phyloP scores from a whole-genome alignment of 2,888 invertebrate genomes.

The Polymixis flavicincta region DNA sequence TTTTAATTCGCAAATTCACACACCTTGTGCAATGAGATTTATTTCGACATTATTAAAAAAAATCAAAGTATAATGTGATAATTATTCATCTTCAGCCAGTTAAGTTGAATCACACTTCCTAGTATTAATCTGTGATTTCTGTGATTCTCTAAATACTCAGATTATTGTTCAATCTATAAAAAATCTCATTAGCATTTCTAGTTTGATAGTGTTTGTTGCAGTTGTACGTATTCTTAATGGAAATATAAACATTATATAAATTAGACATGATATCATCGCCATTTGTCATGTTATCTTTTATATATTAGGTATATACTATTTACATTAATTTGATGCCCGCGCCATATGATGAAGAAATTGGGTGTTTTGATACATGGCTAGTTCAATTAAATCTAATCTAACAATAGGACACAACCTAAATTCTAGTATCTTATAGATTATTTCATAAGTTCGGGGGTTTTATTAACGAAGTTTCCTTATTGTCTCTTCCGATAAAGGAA shows the following conservation, averaged over 20 bases:
- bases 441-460: neutral
- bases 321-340: conserved; percentile 51
- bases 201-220: conserved; percentile 48
- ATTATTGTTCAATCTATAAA: conserved; percentile 35
- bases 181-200: conserved; percentile 50
- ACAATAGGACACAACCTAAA: neutral
- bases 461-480: too few relatives aligned
- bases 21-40: conserved; percentile 27
- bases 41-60: conserved; percentile 14
- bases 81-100: conserved; percentile 10
- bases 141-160: conserved; percentile 21
- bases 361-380: neutral
- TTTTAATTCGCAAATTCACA: conserved; percentile 17
- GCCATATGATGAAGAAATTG: neutral
- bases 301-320: conserved; percentile 31
- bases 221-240: conserved; percentile 47
- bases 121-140: conserved; percentile 34
- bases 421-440: neutral
- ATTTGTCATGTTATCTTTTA: conserved; percentile 53
- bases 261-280: conserved; percentile 68
- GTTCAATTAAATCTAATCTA: neutral
- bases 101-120: conserved; percentile 33
- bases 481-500: too few relatives aligned
- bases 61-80: conserved; percentile 23
- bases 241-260: conserved; percentile 61